phyloP scores from a whole-genome alignment of 2,113 vertebrate species.

The Xenus cinereus region DNA sequence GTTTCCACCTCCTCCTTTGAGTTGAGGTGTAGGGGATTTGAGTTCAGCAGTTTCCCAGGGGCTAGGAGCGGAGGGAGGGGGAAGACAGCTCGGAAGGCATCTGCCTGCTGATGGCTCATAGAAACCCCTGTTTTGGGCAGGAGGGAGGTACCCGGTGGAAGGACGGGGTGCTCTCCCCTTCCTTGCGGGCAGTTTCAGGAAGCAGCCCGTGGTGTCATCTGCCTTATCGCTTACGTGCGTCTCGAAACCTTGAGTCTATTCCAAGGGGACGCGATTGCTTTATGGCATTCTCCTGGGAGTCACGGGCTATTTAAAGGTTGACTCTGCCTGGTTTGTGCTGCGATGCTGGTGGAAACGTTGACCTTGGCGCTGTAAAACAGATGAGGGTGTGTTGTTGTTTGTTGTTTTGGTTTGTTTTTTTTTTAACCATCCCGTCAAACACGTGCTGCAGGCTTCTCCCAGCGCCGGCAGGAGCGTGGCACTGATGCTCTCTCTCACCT shows the following conservation, averaged over 20 bases:
- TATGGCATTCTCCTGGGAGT: not conserved
- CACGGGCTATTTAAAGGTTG: not conserved
- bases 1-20: not conserved
- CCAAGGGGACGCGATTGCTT: not conserved
- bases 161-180: accelerated
- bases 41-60: not conserved
- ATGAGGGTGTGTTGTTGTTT: not conserved
- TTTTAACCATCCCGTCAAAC: not conserved
- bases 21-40: not conserved
- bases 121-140: not conserved
- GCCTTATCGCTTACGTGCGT: not conserved
- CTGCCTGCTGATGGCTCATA: not conserved
- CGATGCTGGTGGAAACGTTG: not conserved
- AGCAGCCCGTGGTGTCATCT: not conserved
- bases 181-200: not conserved
- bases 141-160: not conserved
- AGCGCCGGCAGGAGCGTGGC: not conserved
- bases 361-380: not conserved
- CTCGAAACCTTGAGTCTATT: not conserved
- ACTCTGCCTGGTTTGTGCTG: not conserved
- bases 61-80: not conserved
- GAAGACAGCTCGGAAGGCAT: not conserved
- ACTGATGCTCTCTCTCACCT: conserved; percentile 4
- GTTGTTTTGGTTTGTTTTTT: not conserved
- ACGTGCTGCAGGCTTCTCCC: not conserved